Conservation (phyloP, 23 tunicate genomes). For the Botrylloides violaceus region DNA sequence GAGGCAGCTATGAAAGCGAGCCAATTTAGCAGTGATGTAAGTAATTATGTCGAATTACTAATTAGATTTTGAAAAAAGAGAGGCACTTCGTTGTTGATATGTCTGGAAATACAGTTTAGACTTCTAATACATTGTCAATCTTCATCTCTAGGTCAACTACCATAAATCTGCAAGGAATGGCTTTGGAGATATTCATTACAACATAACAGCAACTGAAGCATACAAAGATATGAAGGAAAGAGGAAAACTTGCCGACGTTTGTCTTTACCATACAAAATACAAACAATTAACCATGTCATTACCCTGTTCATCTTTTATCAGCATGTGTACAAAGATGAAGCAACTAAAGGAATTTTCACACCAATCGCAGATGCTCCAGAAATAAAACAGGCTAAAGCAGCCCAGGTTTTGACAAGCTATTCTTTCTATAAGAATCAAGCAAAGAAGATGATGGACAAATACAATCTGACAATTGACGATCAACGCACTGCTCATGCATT, state of each 20-base stretch:
- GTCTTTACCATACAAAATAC: background rate
- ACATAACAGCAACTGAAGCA: conserved; percentile 52
- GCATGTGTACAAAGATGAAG: conserved; percentile 43
- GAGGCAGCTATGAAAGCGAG: conserved; percentile 77
- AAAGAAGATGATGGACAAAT: conserved; percentile 85
- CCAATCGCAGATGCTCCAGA: conserved; percentile 54
- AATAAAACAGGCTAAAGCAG: conserved; percentile 37
- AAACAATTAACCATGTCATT: background rate
- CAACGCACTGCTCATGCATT: conserved; percentile 60
- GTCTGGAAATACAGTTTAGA: no score
- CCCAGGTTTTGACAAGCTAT: conserved; percentile 70
- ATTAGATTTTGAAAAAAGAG: background rate
- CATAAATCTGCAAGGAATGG: conserved; percentile 37
- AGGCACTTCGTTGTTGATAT: no score
- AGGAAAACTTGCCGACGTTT: conserved; percentile 58
- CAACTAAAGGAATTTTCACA: conserved; percentile 41
- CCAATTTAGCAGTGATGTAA: conserved; percentile 65
- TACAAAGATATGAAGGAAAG: conserved; percentile 44
- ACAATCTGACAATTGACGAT: conserved; percentile 63
- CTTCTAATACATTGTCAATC: no score
- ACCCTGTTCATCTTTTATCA: background rate
- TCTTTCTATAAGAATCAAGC: conserved; percentile 84
- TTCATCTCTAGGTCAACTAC: conserved; percentile 27
- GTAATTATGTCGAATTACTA: background rate
- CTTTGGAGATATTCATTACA: conserved; percentile 42